Evolutionary conservation across 2,113 vertebrate species (phyloP).

Genomic region (Passer domesticus): DNA sequence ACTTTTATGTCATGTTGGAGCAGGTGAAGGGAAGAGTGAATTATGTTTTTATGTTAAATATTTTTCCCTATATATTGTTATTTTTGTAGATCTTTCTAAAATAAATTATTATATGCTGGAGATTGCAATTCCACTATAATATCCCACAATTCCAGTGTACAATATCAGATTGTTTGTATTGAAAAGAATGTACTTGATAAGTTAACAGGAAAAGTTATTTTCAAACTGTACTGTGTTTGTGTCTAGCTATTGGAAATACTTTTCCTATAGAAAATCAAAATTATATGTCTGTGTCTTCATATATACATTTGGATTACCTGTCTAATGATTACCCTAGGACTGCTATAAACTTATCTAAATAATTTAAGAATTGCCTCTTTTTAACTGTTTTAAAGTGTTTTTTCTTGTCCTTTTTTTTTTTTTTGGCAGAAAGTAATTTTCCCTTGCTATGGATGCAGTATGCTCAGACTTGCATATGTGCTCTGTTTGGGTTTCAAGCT

Average conservation of each 20-base stretch:
- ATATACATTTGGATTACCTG: slow-evolving; percentile 69
- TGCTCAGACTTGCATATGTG: slow-evolving; percentile 72
- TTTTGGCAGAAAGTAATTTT: slow-evolving; percentile 66
- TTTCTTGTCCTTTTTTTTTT: background rate
- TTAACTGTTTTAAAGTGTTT: slow-evolving; percentile 71
- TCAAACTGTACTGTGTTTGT: slow-evolving; percentile 61
- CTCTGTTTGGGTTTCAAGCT: slow-evolving; percentile 75
- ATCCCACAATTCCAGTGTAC: slow-evolving; percentile 26
- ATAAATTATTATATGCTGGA: slow-evolving; percentile 67
- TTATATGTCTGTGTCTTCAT: slow-evolving; percentile 66
- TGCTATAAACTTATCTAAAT: slow-evolving; percentile 66
- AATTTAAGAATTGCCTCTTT: slow-evolving; percentile 75
- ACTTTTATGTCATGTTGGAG: slow-evolving; percentile 10
- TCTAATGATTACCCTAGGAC: slow-evolving; percentile 65
- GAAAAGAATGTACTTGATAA: slow-evolving; percentile 69
- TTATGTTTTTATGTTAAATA: slow-evolving; percentile 36
- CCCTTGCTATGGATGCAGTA: slow-evolving; percentile 73
- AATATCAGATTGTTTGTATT: slow-evolving; percentile 60
- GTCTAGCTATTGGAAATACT: slow-evolving; percentile 67
- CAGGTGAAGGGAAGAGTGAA: slow-evolving; percentile 25
- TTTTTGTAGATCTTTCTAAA: slow-evolving; percentile 53
- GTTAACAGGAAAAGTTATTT: slow-evolving; percentile 67
- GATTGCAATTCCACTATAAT: slow-evolving; percentile 40
- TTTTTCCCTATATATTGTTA: slow-evolving; percentile 53
- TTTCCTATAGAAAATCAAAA: slow-evolving; percentile 55